A percentile compares a stretch with the other conserved stretches of the same genome.
phyloP scores from a whole-genome alignment of 2,888 invertebrate species.

The Cephus spinipes region DNA sequence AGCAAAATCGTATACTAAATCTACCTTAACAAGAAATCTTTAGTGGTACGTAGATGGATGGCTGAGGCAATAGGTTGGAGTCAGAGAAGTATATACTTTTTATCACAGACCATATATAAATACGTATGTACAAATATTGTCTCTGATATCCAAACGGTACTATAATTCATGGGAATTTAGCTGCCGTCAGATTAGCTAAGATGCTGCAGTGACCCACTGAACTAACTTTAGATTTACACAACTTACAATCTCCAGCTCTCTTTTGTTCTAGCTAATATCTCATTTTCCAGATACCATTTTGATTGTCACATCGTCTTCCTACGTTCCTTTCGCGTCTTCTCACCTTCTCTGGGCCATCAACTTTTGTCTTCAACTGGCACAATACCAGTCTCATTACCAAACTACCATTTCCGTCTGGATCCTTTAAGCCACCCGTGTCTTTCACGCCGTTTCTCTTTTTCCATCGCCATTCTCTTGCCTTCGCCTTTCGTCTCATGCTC shows the following conservation, averaged over 20 bases:
- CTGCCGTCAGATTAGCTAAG: neutral
- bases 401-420: neutral
- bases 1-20: neutral
- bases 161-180: neutral
- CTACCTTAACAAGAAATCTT: neutral
- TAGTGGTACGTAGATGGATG: neutral
- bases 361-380: slow-evolving; percentile 13
- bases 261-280: slow-evolving; percentile 19
- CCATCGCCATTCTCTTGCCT: neutral
- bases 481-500: neutral
- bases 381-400: neutral
- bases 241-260: neutral
- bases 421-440: neutral
- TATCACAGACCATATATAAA: neutral
- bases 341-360: neutral
- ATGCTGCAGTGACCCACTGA: slow-evolving; percentile 6
- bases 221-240: neutral
- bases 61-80: neutral
- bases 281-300: slow-evolving; percentile 11
- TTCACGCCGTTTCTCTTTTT: neutral
- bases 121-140: neutral
- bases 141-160: neutral
- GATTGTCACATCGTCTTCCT: neutral
- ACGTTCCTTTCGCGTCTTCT: neutral
- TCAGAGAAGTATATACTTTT: neutral